Evolutionary conservation across 2,113 vertebrate genomes (phyloP).

Genomic region (Bucco capensis): DNA sequence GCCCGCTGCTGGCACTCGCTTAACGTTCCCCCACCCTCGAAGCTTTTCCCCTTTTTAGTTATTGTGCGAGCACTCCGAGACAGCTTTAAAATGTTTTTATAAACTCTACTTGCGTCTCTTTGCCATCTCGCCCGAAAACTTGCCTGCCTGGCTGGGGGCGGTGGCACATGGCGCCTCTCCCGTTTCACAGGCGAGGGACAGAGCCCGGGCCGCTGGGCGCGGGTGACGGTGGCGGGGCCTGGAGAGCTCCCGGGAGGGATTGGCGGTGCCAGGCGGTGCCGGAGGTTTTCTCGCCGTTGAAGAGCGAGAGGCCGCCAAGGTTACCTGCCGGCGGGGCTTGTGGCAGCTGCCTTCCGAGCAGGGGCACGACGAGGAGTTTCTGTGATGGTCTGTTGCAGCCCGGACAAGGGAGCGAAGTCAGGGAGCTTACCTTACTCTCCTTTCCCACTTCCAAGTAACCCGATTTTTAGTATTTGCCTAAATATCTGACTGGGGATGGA

Average conservation of each 20-base stretch:
- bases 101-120: constrained; percentile 11
- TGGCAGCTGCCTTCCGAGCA: not conserved
- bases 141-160: not conserved
- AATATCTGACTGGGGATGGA: not conserved
- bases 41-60: not conserved
- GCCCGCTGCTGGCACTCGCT: not conserved
- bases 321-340: not conserved
- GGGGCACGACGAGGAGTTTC: not conserved
- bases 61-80: not conserved
- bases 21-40: not conserved
- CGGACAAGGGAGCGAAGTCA: not conserved
- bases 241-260: not conserved
- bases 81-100: constrained; percentile 16
- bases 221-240: not conserved
- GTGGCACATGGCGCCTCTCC: not conserved
- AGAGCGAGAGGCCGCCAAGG: not conserved
- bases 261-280: not conserved
- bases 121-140: not conserved
- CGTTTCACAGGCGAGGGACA: not conserved
- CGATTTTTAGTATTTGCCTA: not conserved
- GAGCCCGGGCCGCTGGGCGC: not conserved
- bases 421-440: not conserved
- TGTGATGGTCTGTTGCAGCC: not conserved
- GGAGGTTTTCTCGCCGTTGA: not conserved
- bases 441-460: not conserved